A percentile compares a stretch with the other conserved stretches of the same genome.
phyloP scores from a whole-genome alignment of 2,113 vertebrate genomes.

The Brachyistius frenatus region DNA sequence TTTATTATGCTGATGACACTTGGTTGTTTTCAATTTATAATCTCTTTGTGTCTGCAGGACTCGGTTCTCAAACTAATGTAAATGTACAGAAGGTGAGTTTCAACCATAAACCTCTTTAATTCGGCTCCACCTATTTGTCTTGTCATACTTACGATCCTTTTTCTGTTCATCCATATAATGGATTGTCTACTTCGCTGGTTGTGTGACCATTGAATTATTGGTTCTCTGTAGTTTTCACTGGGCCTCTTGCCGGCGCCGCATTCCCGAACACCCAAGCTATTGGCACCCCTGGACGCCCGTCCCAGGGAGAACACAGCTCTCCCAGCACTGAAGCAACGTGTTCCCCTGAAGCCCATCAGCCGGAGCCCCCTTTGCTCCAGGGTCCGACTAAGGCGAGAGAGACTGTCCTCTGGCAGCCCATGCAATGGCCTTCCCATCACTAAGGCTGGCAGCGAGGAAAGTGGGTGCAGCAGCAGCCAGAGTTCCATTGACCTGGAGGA shows the following conservation, averaged over 20 bases:
- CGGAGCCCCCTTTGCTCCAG: slow-evolving; percentile 56
- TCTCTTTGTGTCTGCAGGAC: slow-evolving; percentile 65
- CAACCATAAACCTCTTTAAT: not conserved
- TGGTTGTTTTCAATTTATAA: not conserved
- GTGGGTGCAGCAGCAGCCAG: slow-evolving; percentile 73
- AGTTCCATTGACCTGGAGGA: slow-evolving; percentile 72
- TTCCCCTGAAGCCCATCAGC: slow-evolving; percentile 72
- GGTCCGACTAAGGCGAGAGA: slow-evolving; percentile 47
- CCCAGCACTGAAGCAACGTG: slow-evolving; percentile 42
- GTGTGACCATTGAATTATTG: not conserved
- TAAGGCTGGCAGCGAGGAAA: slow-evolving; percentile 75
- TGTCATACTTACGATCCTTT: not conserved
- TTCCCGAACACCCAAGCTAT: slow-evolving; percentile 69
- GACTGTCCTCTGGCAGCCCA: slow-evolving; percentile 37
- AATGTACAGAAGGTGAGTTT: slow-evolving; percentile 68
- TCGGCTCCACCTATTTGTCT: not conserved
- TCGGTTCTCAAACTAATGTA: slow-evolving; percentile 63
- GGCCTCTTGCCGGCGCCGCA: slow-evolving; percentile 26
- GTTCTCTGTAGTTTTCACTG: slow-evolving; percentile 39
- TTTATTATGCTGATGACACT: not conserved
- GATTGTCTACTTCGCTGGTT: not conserved
- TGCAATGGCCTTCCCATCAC: slow-evolving; percentile 10
- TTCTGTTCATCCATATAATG: not conserved
- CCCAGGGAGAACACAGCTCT: slow-evolving; percentile 23
- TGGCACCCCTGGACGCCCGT: slow-evolving; percentile 72